Conservation (phyloP, 1,140 invertebrate genomes). For the Musca domestica region DNA sequence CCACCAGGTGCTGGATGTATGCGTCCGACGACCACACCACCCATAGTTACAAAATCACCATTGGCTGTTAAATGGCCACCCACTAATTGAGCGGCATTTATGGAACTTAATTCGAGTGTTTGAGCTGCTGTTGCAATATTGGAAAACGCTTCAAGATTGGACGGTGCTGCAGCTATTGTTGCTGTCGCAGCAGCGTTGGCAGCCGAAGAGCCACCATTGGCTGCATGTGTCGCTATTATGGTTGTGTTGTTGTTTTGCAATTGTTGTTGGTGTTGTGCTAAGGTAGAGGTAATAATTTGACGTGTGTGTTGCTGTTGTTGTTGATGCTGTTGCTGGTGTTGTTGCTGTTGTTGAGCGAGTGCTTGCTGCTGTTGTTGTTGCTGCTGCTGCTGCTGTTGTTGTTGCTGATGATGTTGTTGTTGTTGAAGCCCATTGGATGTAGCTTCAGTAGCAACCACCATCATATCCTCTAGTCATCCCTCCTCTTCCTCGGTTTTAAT, state of each 20-base stretch:
- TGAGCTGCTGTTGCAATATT: constrained; percentile 15
- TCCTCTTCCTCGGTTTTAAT: constrained; percentile 54
- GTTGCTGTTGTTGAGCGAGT: constrained; percentile 33
- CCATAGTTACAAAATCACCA: constrained; percentile 50
- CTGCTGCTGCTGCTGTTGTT: constrained; percentile 36
- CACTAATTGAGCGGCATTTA: constrained; percentile 33
- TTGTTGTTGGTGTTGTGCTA: constrained; percentile 38
- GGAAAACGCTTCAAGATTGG: constrained; percentile 23
- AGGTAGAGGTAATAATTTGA: constrained; percentile 19
- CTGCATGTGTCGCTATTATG: constrained; percentile 30
- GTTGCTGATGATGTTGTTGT: constrained; percentile 33
- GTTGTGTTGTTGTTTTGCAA: constrained; percentile 37
- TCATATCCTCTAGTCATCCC: constrained; percentile 53
- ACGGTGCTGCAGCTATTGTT: constrained; percentile 28
- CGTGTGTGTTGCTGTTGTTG: constrained; percentile 27
- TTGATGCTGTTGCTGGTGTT: constrained; percentile 36
- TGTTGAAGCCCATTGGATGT: constrained; percentile 24
- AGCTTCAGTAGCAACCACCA: constrained; percentile 27
- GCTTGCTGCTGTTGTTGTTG: constrained; percentile 31
- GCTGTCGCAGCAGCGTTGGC: constrained; percentile 35
- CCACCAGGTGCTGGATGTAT: constrained; percentile 36
- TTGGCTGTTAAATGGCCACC: constrained; percentile 45
- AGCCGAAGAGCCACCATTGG: constrained; percentile 28
- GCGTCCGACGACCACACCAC: constrained; percentile 48
- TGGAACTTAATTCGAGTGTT: constrained; percentile 24